phyloP scores from a whole-genome alignment of 2,113 vertebrate species.

The Entelurus aequoreus region DNA sequence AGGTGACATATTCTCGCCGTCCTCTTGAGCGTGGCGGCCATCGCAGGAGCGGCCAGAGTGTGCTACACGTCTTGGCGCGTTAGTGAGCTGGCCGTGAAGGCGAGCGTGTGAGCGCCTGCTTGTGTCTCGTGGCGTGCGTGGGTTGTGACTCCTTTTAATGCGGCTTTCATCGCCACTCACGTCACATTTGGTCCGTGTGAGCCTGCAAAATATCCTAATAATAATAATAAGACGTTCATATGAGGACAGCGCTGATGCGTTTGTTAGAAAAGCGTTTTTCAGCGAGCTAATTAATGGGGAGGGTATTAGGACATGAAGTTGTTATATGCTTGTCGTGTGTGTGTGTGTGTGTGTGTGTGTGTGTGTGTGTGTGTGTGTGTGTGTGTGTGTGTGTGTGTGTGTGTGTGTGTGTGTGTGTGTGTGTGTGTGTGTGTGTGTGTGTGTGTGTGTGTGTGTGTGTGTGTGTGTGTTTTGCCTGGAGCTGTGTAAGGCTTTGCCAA shows the following conservation, averaged over 20 bases:
- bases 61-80: constrained; percentile 23
- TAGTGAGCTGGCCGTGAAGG: constrained; percentile 19
- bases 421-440: too few species aligned
- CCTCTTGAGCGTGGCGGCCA: background rate
- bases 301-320: constrained; percentile 1
- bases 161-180: constrained; percentile 49
- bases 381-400: too few species aligned
- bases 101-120: background rate
- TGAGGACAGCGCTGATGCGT: background rate
- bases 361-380: too few species aligned
- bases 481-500: constrained; percentile 18
- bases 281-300: background rate
- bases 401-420: too few species aligned
- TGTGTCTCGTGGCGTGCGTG: constrained; percentile 32
- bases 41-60: constrained; percentile 16
- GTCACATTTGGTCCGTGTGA: constrained; percentile 7
- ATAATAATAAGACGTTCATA: background rate
- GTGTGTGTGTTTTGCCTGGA: too few species aligned
- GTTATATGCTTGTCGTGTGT: background rate
- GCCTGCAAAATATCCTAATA: background rate
- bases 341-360: background rate
- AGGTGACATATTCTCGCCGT: background rate
- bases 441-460: too few species aligned
- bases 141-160: constrained; percentile 43
- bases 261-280: background rate